phyloP scores from a whole-genome alignment of 1,140 invertebrate species.

The Psix sp. region DNA sequence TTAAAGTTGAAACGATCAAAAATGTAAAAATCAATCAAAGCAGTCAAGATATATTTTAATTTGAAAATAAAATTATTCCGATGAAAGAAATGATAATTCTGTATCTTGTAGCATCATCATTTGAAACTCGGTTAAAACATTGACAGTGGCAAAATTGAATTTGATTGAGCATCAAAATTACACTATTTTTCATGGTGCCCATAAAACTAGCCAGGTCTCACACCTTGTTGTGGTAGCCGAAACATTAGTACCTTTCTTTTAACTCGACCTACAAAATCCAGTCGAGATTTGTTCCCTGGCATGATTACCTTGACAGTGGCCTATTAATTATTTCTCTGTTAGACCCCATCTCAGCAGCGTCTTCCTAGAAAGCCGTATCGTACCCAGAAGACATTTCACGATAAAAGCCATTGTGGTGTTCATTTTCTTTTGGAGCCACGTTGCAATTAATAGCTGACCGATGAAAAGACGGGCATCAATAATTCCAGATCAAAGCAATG shows the following conservation, averaged over 20 bases:
- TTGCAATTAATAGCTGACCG: conserved; percentile 27
- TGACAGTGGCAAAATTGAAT: no score
- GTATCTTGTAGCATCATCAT: no score
- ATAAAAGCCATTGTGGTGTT: conserved; percentile 16
- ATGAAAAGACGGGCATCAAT: conserved; percentile 27
- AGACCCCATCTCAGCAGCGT: background rate
- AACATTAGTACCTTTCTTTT: background rate
- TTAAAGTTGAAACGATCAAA: no score
- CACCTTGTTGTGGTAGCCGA: no score
- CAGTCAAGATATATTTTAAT: no score
- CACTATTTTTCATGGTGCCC: no score
- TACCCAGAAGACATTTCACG: conserved; percentile 21
- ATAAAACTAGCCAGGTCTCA: no score
- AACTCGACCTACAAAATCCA: conserved; percentile 3
- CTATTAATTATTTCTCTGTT: conserved; percentile 31
- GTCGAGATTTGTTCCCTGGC: conserved; percentile 8
- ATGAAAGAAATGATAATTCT: no score
- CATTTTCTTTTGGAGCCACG: conserved; percentile 11
- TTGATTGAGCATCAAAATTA: no score
- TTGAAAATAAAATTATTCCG: no score
- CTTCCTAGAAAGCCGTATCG: conserved; percentile 17
- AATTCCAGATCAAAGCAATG: conserved; percentile 19
- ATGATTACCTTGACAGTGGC: conserved; percentile 35
- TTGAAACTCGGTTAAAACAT: no score
- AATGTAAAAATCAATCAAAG: no score